These are phyloP conservation scores for Drepana arcuata DNA, from an alignment of 1,140 invertebrate species.

Conservation along the genomic window DNA sequence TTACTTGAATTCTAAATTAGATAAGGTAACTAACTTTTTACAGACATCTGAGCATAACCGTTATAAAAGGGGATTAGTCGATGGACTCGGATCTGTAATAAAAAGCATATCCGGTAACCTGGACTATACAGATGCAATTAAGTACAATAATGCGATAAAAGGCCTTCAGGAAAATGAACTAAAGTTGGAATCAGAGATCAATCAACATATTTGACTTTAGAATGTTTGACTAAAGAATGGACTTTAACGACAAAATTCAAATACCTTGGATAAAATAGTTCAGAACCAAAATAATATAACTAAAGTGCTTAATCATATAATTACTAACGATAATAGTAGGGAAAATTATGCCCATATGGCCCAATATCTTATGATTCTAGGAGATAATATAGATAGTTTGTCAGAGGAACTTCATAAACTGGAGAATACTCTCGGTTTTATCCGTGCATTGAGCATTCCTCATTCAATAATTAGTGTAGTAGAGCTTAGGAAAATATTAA, in stretches of 20 bases:
- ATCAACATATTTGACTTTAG: constrained; percentile 18
- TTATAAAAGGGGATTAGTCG: constrained; percentile 19
- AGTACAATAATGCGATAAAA: constrained; percentile 15
- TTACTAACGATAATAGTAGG: constrained; percentile 2
- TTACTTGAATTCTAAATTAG: constrained; percentile 5
- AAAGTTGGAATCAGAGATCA: constrained; percentile 10
- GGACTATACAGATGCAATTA: constrained; percentile 13
- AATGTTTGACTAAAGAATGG: constrained; percentile 13
- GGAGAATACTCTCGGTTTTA: constrained; percentile 31
- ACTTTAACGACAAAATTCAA: constrained; percentile 8
- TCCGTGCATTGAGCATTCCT: constrained; percentile 14
- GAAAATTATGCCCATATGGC: constrained; percentile 24
- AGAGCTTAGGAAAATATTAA: constrained; percentile 14
- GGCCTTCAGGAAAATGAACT: constrained; percentile 10
- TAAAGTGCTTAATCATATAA: constrained; percentile 1
- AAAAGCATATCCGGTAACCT: constrained; percentile 20
- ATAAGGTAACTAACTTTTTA: constrained; percentile 12
- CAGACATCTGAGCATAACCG: constrained; percentile 8
- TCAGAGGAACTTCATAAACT: constrained; percentile 21
- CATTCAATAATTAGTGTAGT: constrained; percentile 21
- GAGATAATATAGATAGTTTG: constrained; percentile 26
- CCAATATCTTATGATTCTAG: constrained; percentile 21
- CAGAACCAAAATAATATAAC: constrained; percentile 13
- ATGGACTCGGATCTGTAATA: constrained; percentile 16
- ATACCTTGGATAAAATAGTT: constrained; percentile 7